Percentiles rank a stretch among this genome's conserved stretches.
Conservation (phyloP, 1,140 invertebrate genomes). For the Drosophila littoralis region DNA sequence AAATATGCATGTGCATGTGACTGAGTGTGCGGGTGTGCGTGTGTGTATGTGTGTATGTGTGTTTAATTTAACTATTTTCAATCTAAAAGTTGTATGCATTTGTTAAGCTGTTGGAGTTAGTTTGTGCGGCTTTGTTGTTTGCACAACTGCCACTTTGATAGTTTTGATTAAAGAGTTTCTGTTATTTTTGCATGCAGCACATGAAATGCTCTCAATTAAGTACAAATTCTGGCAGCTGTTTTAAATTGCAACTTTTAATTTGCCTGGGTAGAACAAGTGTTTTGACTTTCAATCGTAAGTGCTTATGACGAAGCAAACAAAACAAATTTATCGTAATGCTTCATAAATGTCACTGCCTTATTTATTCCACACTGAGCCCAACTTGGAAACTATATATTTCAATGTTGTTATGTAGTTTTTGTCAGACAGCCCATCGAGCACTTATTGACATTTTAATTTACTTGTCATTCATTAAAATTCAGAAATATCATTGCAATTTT, state of each 20-base stretch:
- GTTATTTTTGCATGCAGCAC: background rate
- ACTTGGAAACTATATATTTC: too few species aligned
- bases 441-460: too few species aligned
- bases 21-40: constrained; percentile 1
- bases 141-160: constrained; percentile 53
- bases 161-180: constrained; percentile 59
- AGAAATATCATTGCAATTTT: too few species aligned
- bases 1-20: constrained; percentile 11
- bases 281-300: background rate
- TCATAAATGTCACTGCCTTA: background rate
- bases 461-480: too few species aligned
- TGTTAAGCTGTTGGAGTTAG: constrained; percentile 46
- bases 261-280: constrained; percentile 8
- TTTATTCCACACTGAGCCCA: background rate
- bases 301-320: too few species aligned
- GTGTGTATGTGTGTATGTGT: constrained; percentile 25
- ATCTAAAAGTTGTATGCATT: constrained; percentile 23
- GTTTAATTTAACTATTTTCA: constrained; percentile 36
- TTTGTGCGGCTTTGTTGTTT: constrained; percentile 45
- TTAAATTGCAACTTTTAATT: constrained; percentile 27
- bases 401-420: too few species aligned
- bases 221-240: constrained; percentile 23
- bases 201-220: background rate
- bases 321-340: too few species aligned
- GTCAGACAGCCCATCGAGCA: too few species aligned